Percentiles rank a stretch among this genome's conserved stretches.
phyloP scores from a whole-genome alignment of 1,140 invertebrate genomes.

The Listronotus bonariensis region DNA sequence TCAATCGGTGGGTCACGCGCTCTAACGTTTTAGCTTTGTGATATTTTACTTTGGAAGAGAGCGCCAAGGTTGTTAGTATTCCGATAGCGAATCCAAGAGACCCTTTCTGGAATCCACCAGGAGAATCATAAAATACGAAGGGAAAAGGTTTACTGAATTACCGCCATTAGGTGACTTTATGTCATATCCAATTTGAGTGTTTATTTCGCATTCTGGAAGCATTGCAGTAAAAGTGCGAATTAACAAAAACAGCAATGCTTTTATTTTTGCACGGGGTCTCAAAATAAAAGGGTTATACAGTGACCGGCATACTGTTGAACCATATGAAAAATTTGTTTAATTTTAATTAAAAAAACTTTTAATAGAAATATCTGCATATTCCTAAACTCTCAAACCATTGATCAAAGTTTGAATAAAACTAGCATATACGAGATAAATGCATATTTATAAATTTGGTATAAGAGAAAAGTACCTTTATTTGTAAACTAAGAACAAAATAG shows the following conservation, averaged over 20 bases:
- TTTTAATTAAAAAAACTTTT: too few relatives aligned
- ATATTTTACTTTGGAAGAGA: conserved; percentile 54
- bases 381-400: too few relatives aligned
- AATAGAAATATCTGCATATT: too few relatives aligned
- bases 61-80: conserved; percentile 51
- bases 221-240: background rate
- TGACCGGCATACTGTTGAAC: too few relatives aligned
- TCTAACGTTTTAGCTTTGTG: conserved; percentile 56
- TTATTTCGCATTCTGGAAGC: conserved; percentile 17
- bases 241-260: conserved; percentile 9
- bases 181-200: conserved; percentile 28
- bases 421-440: too few relatives aligned
- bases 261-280: background rate
- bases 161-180: conserved; percentile 38
- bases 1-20: conserved; percentile 56
- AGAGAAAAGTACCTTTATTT: too few relatives aligned
- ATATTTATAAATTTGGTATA: too few relatives aligned
- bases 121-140: conserved; percentile 33
- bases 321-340: too few relatives aligned
- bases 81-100: conserved; percentile 38
- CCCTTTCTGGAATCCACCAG: conserved; percentile 32
- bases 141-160: conserved; percentile 35
- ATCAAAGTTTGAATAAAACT: too few relatives aligned
- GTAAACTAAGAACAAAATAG: too few relatives aligned
- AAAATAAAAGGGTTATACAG: background rate